phyloP scores from a whole-genome alignment of 2,113 vertebrate species.

The Bolborhynchus lineola region DNA sequence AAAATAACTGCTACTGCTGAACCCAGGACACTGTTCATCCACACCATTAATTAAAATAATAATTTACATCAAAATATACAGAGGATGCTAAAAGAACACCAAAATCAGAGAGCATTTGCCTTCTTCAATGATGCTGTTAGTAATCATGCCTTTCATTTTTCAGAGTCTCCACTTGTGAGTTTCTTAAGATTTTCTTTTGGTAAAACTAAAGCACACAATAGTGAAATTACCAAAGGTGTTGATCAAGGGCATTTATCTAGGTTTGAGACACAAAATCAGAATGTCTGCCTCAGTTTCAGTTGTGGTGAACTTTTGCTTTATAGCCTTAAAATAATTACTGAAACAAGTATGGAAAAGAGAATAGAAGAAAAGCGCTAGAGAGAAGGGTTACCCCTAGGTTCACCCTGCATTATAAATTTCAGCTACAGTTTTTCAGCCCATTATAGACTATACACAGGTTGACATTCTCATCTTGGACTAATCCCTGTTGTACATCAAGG shows the following conservation, averaged over 20 bases:
- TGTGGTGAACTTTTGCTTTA: neutral
- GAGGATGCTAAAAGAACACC: neutral
- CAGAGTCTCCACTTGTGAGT: neutral
- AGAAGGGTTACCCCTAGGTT: neutral
- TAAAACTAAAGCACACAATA: neutral
- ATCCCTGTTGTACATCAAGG: neutral
- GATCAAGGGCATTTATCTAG: neutral
- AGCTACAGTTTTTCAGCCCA: neutral
- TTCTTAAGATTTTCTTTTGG: neutral
- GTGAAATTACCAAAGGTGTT: neutral
- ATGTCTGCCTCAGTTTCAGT: neutral
- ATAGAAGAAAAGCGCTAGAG: neutral
- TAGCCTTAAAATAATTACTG: neutral
- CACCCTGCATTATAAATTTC: neutral
- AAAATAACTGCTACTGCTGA: no score
- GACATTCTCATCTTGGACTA: neutral
- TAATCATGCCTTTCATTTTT: neutral
- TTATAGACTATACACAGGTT: neutral
- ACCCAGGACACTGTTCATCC: neutral
- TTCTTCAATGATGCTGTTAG: neutral
- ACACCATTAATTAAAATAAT: neutral
- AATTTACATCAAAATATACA: neutral
- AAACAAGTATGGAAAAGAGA: neutral
- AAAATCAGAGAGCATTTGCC: neutral
- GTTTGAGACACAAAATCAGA: neutral